Conservation (phyloP, 2,888 invertebrate species). For the Epinotia nisella region DNA sequence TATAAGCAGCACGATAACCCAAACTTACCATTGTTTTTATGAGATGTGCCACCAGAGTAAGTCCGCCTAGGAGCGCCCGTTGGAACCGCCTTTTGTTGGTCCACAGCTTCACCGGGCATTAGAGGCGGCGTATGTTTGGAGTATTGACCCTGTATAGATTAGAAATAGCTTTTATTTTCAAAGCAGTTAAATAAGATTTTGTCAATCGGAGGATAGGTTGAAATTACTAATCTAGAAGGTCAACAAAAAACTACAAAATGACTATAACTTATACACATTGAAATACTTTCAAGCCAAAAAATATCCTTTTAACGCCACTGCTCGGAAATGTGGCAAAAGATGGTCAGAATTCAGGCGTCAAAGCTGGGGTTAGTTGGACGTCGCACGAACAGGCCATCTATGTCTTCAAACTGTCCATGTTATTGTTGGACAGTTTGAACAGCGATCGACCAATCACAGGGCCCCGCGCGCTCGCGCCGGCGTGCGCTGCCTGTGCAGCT, state of each 20-base stretch:
- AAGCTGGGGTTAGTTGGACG: too few species aligned
- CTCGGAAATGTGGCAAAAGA: too few species aligned
- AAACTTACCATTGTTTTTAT: conserved; percentile 63
- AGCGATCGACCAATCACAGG: too few species aligned
- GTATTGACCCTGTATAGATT: conserved; percentile 72
- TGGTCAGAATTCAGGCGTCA: too few species aligned
- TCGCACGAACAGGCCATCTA: too few species aligned
- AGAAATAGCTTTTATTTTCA: not conserved
- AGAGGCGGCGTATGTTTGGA: conserved; percentile 72
- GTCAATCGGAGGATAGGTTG: not conserved
- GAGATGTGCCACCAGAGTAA: conserved; percentile 54
- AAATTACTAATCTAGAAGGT: not conserved
- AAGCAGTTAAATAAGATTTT: not conserved
- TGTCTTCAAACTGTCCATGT: too few species aligned
- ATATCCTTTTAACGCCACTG: too few species aligned
- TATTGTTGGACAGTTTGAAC: too few species aligned
- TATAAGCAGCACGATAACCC: not conserved
- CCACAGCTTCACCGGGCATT: conserved; percentile 69
- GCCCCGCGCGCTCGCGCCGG: too few species aligned
- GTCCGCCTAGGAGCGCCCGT: conserved; percentile 82
- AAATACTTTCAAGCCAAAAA: too few species aligned
- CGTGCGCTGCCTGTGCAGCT: too few species aligned
- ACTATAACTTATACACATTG: not conserved
- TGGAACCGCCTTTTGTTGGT: conserved; percentile 76
- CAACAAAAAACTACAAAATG: not conserved